Base-by-base conservation (phyloP, 2,797 vertebrate genomes). In the Epinephelus awoara region DNA sequence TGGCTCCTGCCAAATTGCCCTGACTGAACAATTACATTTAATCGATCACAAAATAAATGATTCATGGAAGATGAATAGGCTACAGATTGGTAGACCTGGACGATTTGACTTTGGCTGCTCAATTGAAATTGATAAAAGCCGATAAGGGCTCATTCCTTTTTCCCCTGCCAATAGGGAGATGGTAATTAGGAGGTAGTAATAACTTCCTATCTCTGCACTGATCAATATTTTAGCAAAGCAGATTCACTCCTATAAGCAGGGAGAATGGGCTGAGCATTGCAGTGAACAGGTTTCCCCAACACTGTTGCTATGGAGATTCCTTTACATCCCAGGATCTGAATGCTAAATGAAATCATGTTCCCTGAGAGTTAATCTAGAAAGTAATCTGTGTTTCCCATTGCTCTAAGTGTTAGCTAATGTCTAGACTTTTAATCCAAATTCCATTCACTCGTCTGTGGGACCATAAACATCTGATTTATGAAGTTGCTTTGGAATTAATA, bases 31-130 rank as follows among this genome's bases (percentile, higher is more conserved):
- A 97, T 98, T 98, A 97, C 95, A 96, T 88, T 95, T 96, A 98
- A 98, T 99, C 96, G 96, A 99, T 99, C 97, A 97, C 95, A 88
- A 96, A 98, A 97, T 97, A 98, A 99, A 98, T 98, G 97, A 98
- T 97, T 99, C 96, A 97, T 96, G 96, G 96, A 99, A 98, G 98
- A 99, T 97, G 95, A 97, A 99, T 98, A 96, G 96, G 92, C 90
- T 93, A 90, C 95, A 96, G 96, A 98, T 97, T 97, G 97, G 96
- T 96, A 94, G 93, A 93, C 95, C 95, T 97, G 93, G 93, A 95
- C 95, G 88, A 92, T 95, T 95, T 95, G 95, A 97, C 95, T 96
- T 96, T 95, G 94, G 95, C 93, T 95, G 96, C 95, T 96, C 95
- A 96, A 96, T 96, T 96, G 96, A 97, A 97, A 98, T 97, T 97